These are phyloP conservation scores for Lasaia peninsularis DNA, from an alignment of 1,140 invertebrate genomes.

Conservation along the genomic window DNA sequence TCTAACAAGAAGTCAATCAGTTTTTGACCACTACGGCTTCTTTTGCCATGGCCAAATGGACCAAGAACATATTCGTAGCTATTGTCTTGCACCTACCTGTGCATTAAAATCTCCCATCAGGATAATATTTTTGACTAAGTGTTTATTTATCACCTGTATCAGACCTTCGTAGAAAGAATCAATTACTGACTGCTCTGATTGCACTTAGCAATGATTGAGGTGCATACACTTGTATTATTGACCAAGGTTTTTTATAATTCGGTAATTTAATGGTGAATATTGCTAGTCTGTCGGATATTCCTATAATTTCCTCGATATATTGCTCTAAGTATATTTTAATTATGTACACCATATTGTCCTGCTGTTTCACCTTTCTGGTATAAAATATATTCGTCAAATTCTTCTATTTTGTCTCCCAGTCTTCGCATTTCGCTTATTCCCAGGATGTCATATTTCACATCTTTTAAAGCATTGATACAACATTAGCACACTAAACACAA, in stretches of 20 bases:
- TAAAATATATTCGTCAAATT: too few species aligned
- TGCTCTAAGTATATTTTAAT: constrained; percentile 9
- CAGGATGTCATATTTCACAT: too few species aligned
- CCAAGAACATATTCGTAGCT: too few species aligned
- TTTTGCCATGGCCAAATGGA: too few species aligned
- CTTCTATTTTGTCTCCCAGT: too few species aligned
- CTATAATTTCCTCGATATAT: constrained; percentile 22
- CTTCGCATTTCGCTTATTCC: too few species aligned
- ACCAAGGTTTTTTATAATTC: constrained; percentile 24
- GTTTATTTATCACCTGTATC: background rate
- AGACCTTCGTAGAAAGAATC: background rate
- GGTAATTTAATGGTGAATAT: constrained; percentile 28
- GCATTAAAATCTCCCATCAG: background rate
- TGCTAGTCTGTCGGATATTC: constrained; percentile 28
- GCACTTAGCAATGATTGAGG: too few species aligned
- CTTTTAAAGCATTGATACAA: too few species aligned
- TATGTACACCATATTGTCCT: too few species aligned
- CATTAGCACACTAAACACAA: too few species aligned
- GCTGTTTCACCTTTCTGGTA: too few species aligned
- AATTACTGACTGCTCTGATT: background rate
- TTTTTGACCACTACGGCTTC: too few species aligned
- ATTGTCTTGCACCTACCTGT: background rate
- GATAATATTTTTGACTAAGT: background rate
- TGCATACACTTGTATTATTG: constrained; percentile 25
- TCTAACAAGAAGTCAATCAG: background rate